These are phyloP conservation scores for Galaxea fascicularis DNA, from an alignment of 92 coral and sea anemone species.

Conservation along the genomic window DNA sequence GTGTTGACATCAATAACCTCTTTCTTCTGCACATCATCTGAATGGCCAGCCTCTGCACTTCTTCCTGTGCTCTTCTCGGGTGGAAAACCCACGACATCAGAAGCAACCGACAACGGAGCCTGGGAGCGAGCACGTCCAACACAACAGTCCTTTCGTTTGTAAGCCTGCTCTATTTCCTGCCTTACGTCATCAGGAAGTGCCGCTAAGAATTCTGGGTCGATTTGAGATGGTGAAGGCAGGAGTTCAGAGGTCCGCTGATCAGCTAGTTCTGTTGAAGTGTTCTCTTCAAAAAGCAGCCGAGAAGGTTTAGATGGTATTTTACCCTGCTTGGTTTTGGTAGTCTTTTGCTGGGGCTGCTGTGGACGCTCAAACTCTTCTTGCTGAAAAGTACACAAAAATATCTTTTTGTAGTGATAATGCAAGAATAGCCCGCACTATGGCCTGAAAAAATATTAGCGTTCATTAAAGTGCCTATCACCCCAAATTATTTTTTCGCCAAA, in stretches of 20 bases:
- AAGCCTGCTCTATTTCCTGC: slow-evolving; percentile 74
- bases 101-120: background rate
- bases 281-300: slow-evolving; percentile 18
- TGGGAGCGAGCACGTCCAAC: background rate
- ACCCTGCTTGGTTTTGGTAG: background rate
- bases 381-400: background rate
- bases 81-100: background rate
- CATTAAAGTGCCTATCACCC: too few relatives aligned
- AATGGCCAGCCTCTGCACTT: background rate
- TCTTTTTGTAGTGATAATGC: background rate
- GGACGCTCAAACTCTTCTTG: background rate
- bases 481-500: too few relatives aligned
- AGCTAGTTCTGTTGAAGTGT: background rate
- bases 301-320: slow-evolving; percentile 5
- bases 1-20: background rate
- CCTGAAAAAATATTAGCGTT: too few relatives aligned
- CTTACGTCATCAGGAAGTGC: slow-evolving; percentile 82
- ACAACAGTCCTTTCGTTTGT: slow-evolving; percentile 19
- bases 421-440: too few relatives aligned
- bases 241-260: slow-evolving; percentile 14
- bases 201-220: slow-evolving; percentile 74
- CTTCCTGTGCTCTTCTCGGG: background rate
- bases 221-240: slow-evolving; percentile 62
- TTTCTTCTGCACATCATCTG: background rate
- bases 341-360: slow-evolving; percentile 12